These are phyloP conservation scores for Prostheceraeus crozeri DNA, from an alignment of 2,888 invertebrate species.

Conservation along the genomic window DNA sequence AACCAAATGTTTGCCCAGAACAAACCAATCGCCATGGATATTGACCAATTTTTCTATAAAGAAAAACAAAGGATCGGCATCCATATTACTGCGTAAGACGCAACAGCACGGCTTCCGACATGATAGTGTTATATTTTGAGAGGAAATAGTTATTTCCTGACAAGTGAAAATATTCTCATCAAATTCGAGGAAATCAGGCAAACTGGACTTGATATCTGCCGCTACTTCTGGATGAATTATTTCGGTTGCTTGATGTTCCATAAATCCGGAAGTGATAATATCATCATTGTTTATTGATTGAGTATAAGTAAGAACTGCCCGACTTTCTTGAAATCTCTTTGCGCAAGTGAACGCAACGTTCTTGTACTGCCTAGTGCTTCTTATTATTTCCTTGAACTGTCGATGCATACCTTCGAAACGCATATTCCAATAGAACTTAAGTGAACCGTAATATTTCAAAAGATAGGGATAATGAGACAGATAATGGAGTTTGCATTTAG, in stretches of 20 bases:
- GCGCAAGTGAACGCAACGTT: slow-evolving; percentile 5
- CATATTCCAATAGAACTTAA: slow-evolving; percentile 17
- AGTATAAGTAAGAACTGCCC: slow-evolving; percentile 6
- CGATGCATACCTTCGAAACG: slow-evolving; percentile 11
- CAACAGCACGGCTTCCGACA: background rate
- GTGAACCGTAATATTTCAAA: slow-evolving; percentile 4
- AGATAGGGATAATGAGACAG: slow-evolving; percentile 5
- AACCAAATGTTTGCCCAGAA: slow-evolving; percentile 9
- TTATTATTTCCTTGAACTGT: slow-evolving; percentile 10
- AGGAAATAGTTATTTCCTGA: background rate
- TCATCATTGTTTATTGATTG: background rate
- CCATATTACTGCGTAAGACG: too few relatives aligned
- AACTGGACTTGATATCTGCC: slow-evolving; percentile 7
- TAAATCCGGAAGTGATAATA: slow-evolving; percentile 3
- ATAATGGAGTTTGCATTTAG: slow-evolving; percentile 19
- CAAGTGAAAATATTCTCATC: slow-evolving; percentile 14
- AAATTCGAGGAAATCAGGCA: background rate
- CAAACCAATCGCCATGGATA: slow-evolving; percentile 13
- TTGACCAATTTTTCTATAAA: background rate
- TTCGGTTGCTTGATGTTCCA: too few relatives aligned
- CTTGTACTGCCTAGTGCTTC: background rate
- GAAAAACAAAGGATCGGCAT: background rate
- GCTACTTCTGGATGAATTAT: slow-evolving; percentile 14
- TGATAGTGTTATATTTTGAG: slow-evolving; percentile 15
- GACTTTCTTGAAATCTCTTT: slow-evolving; percentile 1